Percentiles rank a stretch among this genome's conserved stretches.
Conservation (phyloP, 2,888 invertebrate genomes). For the Sicus ferrugineus region DNA sequence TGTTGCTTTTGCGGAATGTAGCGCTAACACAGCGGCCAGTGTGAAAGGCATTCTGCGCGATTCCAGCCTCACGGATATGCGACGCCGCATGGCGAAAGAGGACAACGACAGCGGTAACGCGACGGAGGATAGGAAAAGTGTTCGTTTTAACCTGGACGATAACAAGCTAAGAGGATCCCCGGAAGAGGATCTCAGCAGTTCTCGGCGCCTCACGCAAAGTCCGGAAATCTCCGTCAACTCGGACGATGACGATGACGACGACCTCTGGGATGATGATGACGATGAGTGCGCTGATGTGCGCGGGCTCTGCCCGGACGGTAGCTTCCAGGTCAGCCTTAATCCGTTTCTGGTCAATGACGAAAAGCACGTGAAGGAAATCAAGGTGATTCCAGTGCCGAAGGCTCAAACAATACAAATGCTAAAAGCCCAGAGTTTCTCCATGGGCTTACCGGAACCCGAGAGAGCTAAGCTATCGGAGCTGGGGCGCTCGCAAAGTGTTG, state of each 20-base stretch:
- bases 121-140: conserved; percentile 78
- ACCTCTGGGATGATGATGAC: conserved; percentile 50
- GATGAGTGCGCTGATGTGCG: conserved; percentile 42
- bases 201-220: conserved; percentile 51
- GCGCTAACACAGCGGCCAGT: conserved; percentile 45
- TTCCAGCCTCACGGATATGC: conserved; percentile 65
- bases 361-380: conserved; percentile 61
- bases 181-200: conserved; percentile 53
- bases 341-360: conserved; percentile 60
- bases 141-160: conserved; percentile 70
- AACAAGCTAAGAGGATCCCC: conserved; percentile 50
- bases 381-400: conserved; percentile 61
- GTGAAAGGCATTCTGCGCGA: conserved; percentile 73
- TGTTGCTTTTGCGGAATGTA: conserved; percentile 40
- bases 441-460: conserved; percentile 45
- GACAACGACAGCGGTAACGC: conserved; percentile 39
- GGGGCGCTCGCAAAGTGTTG: conserved; percentile 49
- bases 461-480: conserved; percentile 41
- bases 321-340: conserved; percentile 49
- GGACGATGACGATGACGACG: conserved; percentile 52
- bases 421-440: conserved; percentile 49
- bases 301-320: conserved; percentile 38
- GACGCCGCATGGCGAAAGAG: conserved; percentile 52
- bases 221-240: conserved; percentile 56
- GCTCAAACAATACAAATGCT: conserved; percentile 56